phyloP scores from a whole-genome alignment of 2,888 invertebrate genomes.

The Chirona hameri region DNA sequence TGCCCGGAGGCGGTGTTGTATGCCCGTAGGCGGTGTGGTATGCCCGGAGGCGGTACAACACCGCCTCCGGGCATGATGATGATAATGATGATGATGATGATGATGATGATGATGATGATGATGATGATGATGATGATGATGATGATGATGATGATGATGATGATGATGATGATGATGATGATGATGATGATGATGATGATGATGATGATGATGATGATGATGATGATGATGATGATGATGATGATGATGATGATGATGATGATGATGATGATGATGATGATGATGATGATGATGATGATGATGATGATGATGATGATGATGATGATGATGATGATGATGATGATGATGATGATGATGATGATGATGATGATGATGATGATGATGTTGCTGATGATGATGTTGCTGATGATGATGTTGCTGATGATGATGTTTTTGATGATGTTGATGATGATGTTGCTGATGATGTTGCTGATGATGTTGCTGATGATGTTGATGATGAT shows the following conservation, averaged over 20 bases:
- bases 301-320: conserved; percentile 40
- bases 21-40: too few species aligned
- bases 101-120: conserved; percentile 22
- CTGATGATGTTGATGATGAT: too few species aligned
- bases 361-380: too few species aligned
- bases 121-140: conserved; percentile 22
- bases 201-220: conserved; percentile 40
- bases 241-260: conserved; percentile 40
- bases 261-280: conserved; percentile 40
- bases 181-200: conserved; percentile 33
- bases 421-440: too few species aligned
- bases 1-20: too few species aligned
- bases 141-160: conserved; percentile 22
- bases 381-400: too few species aligned
- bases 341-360: conserved; percentile 37
- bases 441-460: too few species aligned
- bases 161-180: conserved; percentile 22
- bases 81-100: too few species aligned
- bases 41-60: too few species aligned
- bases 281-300: conserved; percentile 40
- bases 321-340: conserved; percentile 40
- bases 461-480: too few species aligned
- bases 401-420: too few species aligned
- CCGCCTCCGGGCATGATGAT: too few species aligned
- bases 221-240: conserved; percentile 40